phyloP scores from a whole-genome alignment of 2,113 vertebrate species.

The Mormyrus iriodes region DNA sequence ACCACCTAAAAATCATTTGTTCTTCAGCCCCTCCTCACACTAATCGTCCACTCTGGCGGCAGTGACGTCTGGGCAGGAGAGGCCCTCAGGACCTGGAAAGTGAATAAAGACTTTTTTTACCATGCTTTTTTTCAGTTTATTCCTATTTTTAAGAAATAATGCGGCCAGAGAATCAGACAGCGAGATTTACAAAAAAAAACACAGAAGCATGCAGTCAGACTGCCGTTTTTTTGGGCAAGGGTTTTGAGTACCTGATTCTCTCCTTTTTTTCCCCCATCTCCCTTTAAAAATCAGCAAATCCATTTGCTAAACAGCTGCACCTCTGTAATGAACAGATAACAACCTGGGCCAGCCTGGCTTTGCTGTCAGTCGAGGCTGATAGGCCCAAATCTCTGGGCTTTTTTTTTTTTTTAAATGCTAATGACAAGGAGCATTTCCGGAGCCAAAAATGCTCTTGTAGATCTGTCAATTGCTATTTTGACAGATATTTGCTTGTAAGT shows the following conservation, averaged over 20 bases:
- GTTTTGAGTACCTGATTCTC: conserved; percentile 97
- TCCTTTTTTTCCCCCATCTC: conserved; percentile 88
- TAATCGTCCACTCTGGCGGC: conserved; percentile 50
- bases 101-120: conserved; percentile 75
- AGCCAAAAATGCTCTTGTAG: conserved; percentile 99
- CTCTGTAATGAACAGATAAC: conserved; percentile 99
- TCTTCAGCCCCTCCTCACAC: conserved; percentile 42
- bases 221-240: conserved; percentile 79
- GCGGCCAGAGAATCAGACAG: conserved; percentile 67
- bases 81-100: conserved; percentile 85
- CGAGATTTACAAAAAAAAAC: conserved; percentile 81
- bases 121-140: conserved; percentile 58
- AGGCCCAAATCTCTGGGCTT: conserved; percentile 99
- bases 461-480: conserved; percentile 99
- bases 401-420: conserved; percentile 99
- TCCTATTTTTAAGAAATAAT: conserved; percentile 77
- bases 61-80: conserved; percentile 71
- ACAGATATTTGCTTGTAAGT: conserved; percentile 99
- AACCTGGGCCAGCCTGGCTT: conserved; percentile 96
- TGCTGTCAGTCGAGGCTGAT: conserved; percentile 95
- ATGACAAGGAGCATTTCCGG: conserved; percentile 98
- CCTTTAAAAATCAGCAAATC: conserved; percentile 99
- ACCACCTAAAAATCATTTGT: conserved; percentile 52
- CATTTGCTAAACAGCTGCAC: conserved; percentile 99
- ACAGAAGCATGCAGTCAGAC: conserved; percentile 10